Evolutionary conservation across 2,888 invertebrate species (phyloP), one percentile per base, ranked within the genome.

Genomic region (Tetragnatha montana): DNA sequence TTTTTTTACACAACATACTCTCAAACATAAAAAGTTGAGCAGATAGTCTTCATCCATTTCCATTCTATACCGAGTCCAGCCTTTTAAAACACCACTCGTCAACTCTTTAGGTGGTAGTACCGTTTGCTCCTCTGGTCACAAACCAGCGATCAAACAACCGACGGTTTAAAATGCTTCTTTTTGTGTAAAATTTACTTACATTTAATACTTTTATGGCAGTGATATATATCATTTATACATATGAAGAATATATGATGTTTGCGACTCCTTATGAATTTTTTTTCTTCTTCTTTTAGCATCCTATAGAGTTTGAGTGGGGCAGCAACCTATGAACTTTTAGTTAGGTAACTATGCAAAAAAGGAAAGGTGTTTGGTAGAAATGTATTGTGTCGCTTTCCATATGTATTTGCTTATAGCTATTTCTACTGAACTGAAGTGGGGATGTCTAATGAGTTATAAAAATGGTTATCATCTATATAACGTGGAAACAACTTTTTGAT

Each of bases 171-270:
- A 79, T 78, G 49, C 17, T 50, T 78, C 50, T 50, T 60, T 71
- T 85, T 78, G 50, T 73, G 70, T 74, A 86, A 86, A 79, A 79
- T 86, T 69, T 79, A 49, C 69, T 86, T 80, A 35, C 49, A 69
- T 75, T 71, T 82, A 82, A 78, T 83, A 76, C 82, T 78, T 35
- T 87, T 82, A 88, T 88, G 88, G 88, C 88, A 88, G 88, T 88
- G 88, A 88, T 79, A 88, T 68, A 21, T 71, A 81, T 78, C 78
- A n/a, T 73, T 76, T 71, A 19, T 83, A 79, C 79, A 79, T 68
- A 73, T 83, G 83, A 78, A 88, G 82, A 83, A 88, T 83, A 79
- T 83, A 88, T 88, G 74, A 22, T 82, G 74, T 82, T 51, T 82
- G 50, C 35, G 70, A 21, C 50, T 22, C 47, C 22, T 35, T 79